phyloP scores from a whole-genome alignment of 1,140 invertebrate species.

The Tetramorium alpestre region DNA sequence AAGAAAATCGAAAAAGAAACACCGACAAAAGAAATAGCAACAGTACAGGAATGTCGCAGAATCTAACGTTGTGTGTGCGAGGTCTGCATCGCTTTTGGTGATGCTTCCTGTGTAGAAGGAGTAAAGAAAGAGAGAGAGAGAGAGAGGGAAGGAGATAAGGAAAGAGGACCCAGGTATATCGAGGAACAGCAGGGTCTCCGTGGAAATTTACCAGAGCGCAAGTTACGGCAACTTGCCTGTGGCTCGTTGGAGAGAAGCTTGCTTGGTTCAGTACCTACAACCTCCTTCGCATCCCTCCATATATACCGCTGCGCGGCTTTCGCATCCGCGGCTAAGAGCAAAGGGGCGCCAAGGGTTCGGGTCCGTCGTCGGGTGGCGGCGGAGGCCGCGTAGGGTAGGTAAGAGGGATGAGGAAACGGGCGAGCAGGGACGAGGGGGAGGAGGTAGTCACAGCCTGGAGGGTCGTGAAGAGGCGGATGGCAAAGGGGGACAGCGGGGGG shows the following conservation, averaged over 20 bases:
- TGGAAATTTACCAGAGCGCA: slow-evolving; percentile 79
- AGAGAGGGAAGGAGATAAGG: background rate
- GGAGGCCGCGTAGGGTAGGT: slow-evolving; percentile 73
- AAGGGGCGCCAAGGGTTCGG: slow-evolving; percentile 77
- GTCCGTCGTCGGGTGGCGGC: slow-evolving; percentile 76
- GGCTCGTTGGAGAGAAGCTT: slow-evolving; percentile 59
- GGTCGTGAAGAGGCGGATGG: slow-evolving; percentile 48
- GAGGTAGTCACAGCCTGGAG: slow-evolving; percentile 73
- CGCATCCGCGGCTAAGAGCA: slow-evolving; percentile 75
- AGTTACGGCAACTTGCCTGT: slow-evolving; percentile 76
- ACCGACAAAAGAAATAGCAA: too few species aligned
- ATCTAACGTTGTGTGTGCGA: too few species aligned
- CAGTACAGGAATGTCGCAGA: too few species aligned
- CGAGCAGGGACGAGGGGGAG: slow-evolving; percentile 23
- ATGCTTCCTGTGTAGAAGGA: background rate
- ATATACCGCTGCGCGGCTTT: slow-evolving; percentile 75
- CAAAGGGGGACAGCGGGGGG: slow-evolving; percentile 21
- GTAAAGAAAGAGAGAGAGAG: slow-evolving; percentile 28
- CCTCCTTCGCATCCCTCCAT: slow-evolving; percentile 47
- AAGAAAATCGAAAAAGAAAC: too few species aligned
- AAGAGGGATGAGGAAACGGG: slow-evolving; percentile 68
- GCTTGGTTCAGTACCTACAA: slow-evolving; percentile 32
- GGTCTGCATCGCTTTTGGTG: too few species aligned
- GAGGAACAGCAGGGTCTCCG: slow-evolving; percentile 70
- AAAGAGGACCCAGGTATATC: slow-evolving; percentile 17